Conservation (phyloP, 2,797 vertebrate species). For the Nyctalus aviator region DNA sequence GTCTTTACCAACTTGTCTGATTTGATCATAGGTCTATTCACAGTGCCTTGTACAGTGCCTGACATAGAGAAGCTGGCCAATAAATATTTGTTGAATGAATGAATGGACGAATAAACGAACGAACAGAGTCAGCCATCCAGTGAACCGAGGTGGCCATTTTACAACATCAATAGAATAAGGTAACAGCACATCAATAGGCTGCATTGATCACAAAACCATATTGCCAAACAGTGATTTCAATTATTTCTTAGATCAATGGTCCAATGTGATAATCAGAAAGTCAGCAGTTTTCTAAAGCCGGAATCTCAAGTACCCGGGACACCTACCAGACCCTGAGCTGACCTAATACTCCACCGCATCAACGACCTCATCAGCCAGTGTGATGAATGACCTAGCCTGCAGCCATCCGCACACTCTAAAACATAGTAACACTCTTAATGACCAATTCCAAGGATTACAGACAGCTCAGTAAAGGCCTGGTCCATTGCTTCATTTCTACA, state of each 20-base stretch:
- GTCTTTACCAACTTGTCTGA: neutral
- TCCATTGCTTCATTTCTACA: conserved; percentile 88
- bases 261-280: neutral
- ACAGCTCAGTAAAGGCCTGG: conserved; percentile 89
- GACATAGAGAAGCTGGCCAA: neutral
- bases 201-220: neutral
- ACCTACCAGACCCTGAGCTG: conserved; percentile 94
- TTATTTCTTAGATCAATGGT: neutral
- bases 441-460: conserved; percentile 93
- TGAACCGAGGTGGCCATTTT: neutral
- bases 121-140: neutral
- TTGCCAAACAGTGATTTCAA: neutral
- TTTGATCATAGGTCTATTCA: neutral
- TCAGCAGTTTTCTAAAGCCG: neutral
- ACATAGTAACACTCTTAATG: conserved; percentile 90
- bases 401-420: conserved; percentile 91
- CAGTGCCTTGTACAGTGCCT: neutral
- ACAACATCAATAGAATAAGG: neutral
- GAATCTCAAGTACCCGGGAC: neutral
- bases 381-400: conserved; percentile 96
- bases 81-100: neutral
- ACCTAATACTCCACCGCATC: conserved; percentile 91
- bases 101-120: neutral
- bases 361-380: conserved; percentile 96
- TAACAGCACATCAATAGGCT: neutral